Evolutionary conservation across 1,140 invertebrate species (phyloP), one percentile per base, ranked within the genome.

Genomic region (Drosophila yakuba): DNA sequence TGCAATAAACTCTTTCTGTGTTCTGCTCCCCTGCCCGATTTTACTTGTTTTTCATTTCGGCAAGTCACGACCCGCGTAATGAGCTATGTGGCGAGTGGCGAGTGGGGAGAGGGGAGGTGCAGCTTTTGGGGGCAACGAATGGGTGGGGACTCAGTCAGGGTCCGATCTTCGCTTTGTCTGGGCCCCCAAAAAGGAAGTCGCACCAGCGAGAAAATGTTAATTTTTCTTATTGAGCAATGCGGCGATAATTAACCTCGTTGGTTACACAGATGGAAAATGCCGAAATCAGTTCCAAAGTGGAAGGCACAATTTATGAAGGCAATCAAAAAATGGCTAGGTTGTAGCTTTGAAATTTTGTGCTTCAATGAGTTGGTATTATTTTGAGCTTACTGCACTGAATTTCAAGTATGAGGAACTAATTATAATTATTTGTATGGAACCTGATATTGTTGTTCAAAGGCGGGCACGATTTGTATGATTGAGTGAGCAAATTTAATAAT

Each of bases 31-130:
- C 75, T 78, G 74, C 55, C 59, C 72, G 84, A 80, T 74, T 74
- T 88, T 66, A 89, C 84, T 88, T 89, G 84, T 88, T 89, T 89
- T 80, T 84, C 80, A 90, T 89, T 89, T 89, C 80, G 84, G 84
- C 84, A 80, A 89, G 84, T 89, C 84, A 89, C 84, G 84, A 89
- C 84, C 84, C 84, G 77, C 85, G 84, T 89, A 89, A 89, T 89
- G 84, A 89, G 84, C 84, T 57, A 58, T 61, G 28, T 38, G 44
- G 52, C 41, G 39, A 45, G 45, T 45, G 48, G 28, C 5, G 69
- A 17, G 17, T 17, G 17, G 17, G 17, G 17, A 17, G 17, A 17
- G 17, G 17, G 17, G 48, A 17, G 39, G 12, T 11, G n/a, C 50
- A 3, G 50, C 14, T 36, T 11, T 11, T 14, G 55, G 35, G 44